These are phyloP conservation scores for Leucophenga montana DNA, from an alignment of 2,888 invertebrate genomes.

Conservation along the genomic window DNA sequence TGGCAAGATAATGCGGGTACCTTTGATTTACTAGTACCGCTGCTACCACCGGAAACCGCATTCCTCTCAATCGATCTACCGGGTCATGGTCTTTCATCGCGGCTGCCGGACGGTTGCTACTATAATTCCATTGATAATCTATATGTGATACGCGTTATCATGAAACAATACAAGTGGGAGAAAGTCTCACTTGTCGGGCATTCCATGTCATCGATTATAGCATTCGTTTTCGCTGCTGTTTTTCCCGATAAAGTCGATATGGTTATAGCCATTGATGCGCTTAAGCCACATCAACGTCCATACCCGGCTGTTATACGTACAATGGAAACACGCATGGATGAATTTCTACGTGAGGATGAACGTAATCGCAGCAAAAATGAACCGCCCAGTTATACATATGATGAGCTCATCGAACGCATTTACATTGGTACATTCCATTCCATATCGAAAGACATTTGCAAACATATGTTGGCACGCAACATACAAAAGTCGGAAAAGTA, in stretches of 20 bases:
- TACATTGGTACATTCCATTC: slow-evolving; percentile 77
- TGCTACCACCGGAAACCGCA: slow-evolving; percentile 75
- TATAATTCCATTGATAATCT: slow-evolving; percentile 72
- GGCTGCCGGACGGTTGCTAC: slow-evolving; percentile 77
- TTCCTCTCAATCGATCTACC: slow-evolving; percentile 80
- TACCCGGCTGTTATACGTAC: slow-evolving; percentile 62
- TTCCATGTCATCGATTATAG: slow-evolving; percentile 79
- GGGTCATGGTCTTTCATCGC: slow-evolving; percentile 82
- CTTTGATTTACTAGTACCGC: slow-evolving; percentile 80
- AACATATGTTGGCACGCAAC: slow-evolving; percentile 77
- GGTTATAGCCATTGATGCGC: slow-evolving; percentile 69
- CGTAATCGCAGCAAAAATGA: slow-evolving; percentile 72
- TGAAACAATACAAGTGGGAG: slow-evolving; percentile 80
- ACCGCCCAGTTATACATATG: slow-evolving; percentile 78
- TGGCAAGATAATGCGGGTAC: slow-evolving; percentile 88
- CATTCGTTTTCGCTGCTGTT: slow-evolving; percentile 77
- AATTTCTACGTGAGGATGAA: slow-evolving; percentile 74
- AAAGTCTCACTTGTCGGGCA: slow-evolving; percentile 81
- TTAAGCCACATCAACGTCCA: slow-evolving; percentile 69
- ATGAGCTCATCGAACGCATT: slow-evolving; percentile 78
- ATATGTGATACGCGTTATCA: slow-evolving; percentile 76
- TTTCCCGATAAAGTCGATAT: slow-evolving; percentile 74
- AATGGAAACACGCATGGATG: slow-evolving; percentile 72
- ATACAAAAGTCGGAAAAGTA: slow-evolving; percentile 75
- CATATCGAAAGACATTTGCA: slow-evolving; percentile 76